Evolutionary conservation across 2,797 vertebrate species (phyloP).

Genomic region (Myotis findleyi): DNA sequence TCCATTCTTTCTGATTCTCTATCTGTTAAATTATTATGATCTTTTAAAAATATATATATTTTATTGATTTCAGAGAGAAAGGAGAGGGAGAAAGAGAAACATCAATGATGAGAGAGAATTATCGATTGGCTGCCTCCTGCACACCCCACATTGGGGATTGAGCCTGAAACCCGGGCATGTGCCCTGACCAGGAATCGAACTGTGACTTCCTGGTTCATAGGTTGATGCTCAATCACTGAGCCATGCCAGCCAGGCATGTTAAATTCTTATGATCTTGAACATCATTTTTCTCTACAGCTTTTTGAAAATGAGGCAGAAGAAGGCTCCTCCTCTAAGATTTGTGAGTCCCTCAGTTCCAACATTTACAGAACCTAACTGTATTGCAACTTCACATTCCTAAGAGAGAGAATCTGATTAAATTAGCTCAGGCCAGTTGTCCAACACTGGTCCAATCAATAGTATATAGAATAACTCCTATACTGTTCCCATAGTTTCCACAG

Average conservation of each 20-base stretch:
- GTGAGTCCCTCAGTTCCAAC: constrained; percentile 24
- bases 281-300: background rate
- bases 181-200: too few relatives aligned
- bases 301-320: constrained; percentile 64
- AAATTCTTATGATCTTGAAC: constrained; percentile 49
- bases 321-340: constrained; percentile 23
- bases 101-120: too few relatives aligned
- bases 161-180: too few relatives aligned
- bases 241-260: background rate
- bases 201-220: too few relatives aligned
- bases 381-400: constrained; percentile 59
- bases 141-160: too few relatives aligned
- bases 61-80: too few relatives aligned
- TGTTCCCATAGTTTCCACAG: constrained; percentile 54
- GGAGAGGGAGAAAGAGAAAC: too few relatives aligned
- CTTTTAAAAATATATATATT: background rate
- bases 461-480: constrained; percentile 19
- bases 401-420: constrained; percentile 63
- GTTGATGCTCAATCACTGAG: too few relatives aligned
- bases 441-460: constrained; percentile 53
- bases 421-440: background rate
- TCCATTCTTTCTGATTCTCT: constrained; percentile 22
- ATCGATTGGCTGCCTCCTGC: too few relatives aligned
- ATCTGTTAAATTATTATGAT: constrained; percentile 48
- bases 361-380: constrained; percentile 25